Conservation (phyloP, 35 echinoderm and acorn worm genomes). For the Holothuria glaberrima region DNA sequence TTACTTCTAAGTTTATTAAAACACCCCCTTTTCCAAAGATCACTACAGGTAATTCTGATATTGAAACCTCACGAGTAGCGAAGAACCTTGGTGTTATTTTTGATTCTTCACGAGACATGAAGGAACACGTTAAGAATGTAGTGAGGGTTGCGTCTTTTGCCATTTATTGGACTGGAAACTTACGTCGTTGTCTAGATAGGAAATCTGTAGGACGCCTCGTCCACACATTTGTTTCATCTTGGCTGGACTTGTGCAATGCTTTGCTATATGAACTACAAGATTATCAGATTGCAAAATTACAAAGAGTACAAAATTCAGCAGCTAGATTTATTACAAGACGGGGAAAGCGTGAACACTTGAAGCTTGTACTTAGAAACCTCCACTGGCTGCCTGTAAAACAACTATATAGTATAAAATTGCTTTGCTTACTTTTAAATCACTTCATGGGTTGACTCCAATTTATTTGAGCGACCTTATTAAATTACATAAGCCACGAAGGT, state of each 20-base stretch:
- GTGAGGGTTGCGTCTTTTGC: too few species aligned
- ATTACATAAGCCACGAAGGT: too few species aligned
- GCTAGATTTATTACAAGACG: neutral
- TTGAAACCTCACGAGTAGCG: conserved; percentile 35
- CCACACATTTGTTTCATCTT: conserved; percentile 32
- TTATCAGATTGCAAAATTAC: neutral
- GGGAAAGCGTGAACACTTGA: neutral
- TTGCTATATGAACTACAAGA: neutral
- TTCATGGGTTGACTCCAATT: too few species aligned
- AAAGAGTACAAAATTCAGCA: too few species aligned
- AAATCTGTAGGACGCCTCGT: conserved; percentile 30
- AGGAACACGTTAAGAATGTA: too few species aligned
- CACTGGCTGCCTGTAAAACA: too few species aligned
- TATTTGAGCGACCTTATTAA: too few species aligned
- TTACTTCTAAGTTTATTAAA: conserved; percentile 35
- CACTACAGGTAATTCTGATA: conserved; percentile 23
- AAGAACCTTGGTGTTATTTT: conserved; percentile 27
- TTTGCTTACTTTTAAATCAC: too few species aligned
- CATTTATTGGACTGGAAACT: neutral
- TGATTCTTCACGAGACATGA: conserved; percentile 24
- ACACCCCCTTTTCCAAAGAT: conserved; percentile 46
- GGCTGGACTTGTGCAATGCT: neutral
- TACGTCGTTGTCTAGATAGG: neutral
- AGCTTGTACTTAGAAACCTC: too few species aligned
- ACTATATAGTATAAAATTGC: too few species aligned